Conservation (phyloP, 2,797 vertebrate genomes). For the Podarcis lilfordi region DNA sequence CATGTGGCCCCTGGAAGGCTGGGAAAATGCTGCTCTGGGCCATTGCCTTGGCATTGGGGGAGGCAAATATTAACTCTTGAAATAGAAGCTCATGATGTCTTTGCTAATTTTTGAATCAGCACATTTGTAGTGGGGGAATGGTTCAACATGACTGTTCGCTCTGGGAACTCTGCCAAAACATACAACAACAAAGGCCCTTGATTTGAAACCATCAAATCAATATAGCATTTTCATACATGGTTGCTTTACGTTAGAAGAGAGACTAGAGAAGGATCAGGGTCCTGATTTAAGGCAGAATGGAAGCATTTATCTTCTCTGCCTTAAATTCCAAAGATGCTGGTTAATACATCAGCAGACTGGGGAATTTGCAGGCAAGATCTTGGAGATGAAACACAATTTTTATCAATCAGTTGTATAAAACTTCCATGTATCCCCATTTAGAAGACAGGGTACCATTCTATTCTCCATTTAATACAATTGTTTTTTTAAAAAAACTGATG, state of each 20-base stretch:
- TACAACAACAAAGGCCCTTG: not conserved
- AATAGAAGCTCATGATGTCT: not conserved
- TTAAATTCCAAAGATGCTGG: not conserved
- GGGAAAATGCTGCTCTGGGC: too few relatives aligned
- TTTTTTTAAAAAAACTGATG: not conserved
- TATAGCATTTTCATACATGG: not conserved
- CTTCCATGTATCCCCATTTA: not conserved
- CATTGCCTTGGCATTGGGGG: not conserved
- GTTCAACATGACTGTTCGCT: not conserved
- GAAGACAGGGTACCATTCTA: not conserved
- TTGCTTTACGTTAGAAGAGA: not conserved
- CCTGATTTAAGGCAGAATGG: not conserved
- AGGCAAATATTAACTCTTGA: not conserved
- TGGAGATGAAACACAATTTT: not conserved
- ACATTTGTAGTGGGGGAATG: not conserved
- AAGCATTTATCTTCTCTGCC: not conserved
- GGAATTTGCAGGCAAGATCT: not conserved
- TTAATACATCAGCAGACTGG: not conserved
- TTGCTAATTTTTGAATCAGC: conserved; percentile 12
- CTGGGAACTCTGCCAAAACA: not conserved
- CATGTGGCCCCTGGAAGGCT: too few relatives aligned
- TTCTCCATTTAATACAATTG: too few relatives aligned
- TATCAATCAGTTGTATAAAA: not conserved
- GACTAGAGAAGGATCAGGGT: too few relatives aligned
- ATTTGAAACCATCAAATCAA: conserved; percentile 8